These are phyloP conservation scores for Scaptomyza reducta DNA, from an alignment of 2,888 invertebrate species.

Conservation along the genomic window DNA sequence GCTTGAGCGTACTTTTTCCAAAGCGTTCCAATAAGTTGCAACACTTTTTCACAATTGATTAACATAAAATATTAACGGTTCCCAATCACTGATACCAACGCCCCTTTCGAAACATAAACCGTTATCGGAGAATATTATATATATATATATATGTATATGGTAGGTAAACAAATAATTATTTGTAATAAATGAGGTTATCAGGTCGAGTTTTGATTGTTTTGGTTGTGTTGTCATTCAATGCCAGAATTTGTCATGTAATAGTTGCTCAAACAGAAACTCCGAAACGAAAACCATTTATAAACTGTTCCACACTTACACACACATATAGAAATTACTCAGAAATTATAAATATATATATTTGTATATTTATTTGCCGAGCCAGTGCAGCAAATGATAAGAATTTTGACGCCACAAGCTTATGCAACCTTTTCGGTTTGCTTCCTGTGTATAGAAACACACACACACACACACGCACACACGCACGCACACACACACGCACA, in stretches of 20 bases:
- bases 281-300: slow-evolving; percentile 34
- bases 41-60: neutral
- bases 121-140: slow-evolving; percentile 9
- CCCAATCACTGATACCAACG: neutral
- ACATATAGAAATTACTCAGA: slow-evolving; percentile 28
- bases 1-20: no score
- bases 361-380: slow-evolving; percentile 7
- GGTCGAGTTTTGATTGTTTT: slow-evolving; percentile 36
- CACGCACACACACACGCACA: no score
- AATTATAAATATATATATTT: slow-evolving; percentile 28
- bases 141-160: no score
- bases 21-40: neutral
- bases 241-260: slow-evolving; percentile 23
- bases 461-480: no score
- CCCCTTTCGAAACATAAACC: neutral
- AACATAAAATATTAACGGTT: slow-evolving; percentile 13
- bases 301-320: slow-evolving; percentile 2
- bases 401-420: slow-evolving; percentile 32
- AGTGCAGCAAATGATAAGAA: slow-evolving; percentile 54
- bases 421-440: slow-evolving; percentile 36
- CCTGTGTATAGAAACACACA: slow-evolving; percentile 29
- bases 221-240: slow-evolving; percentile 17
- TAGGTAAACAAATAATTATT: slow-evolving; percentile 23
- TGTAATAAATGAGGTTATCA: slow-evolving; percentile 53
- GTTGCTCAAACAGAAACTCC: slow-evolving; percentile 22